These are phyloP conservation scores for Eledona agricola DNA, from an alignment of 2,888 invertebrate species.

Conservation along the genomic window DNA sequence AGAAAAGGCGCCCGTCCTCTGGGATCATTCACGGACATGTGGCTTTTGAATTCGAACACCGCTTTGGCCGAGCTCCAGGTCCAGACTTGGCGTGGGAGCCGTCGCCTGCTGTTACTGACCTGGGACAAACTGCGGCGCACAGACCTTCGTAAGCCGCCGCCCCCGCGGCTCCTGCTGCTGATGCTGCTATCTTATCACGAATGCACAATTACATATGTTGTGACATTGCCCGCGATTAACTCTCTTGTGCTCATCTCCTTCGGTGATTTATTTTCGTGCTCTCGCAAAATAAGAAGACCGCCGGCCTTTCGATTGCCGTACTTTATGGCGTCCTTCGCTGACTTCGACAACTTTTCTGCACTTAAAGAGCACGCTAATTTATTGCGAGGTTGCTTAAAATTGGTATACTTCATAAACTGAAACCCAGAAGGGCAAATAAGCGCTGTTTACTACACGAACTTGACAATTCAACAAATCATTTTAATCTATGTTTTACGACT, in stretches of 20 bases:
- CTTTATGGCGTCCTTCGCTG: not conserved
- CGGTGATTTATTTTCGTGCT: conserved; percentile 26
- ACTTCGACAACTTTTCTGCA: no score
- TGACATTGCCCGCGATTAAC: conserved; percentile 49
- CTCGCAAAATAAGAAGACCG: no score
- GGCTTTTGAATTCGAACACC: conserved; percentile 7
- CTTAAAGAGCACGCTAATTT: no score
- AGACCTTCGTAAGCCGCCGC: conserved; percentile 38
- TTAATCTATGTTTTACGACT: no score
- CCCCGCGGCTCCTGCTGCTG: no score
- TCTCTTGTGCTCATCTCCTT: conserved; percentile 19
- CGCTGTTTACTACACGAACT: no score
- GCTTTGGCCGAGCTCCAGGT: conserved; percentile 34
- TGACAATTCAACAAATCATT: no score
- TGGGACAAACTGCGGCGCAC: conserved; percentile 40
- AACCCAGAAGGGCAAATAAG: no score
- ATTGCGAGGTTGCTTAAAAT: no score
- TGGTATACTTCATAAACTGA: no score
- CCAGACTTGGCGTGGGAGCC: conserved; percentile 35
- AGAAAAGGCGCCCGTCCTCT: conserved; percentile 7
- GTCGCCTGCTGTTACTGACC: conserved; percentile 43
- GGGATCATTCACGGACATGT: conserved; percentile 19
- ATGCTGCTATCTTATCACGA: conserved; percentile 56
- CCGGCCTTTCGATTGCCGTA: no score
- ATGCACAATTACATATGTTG: conserved; percentile 60